Percentiles rank a stretch among this genome's conserved stretches.
Evolutionary conservation across 2,888 invertebrate species (phyloP).

Genomic region (Cataglyphis livida): DNA sequence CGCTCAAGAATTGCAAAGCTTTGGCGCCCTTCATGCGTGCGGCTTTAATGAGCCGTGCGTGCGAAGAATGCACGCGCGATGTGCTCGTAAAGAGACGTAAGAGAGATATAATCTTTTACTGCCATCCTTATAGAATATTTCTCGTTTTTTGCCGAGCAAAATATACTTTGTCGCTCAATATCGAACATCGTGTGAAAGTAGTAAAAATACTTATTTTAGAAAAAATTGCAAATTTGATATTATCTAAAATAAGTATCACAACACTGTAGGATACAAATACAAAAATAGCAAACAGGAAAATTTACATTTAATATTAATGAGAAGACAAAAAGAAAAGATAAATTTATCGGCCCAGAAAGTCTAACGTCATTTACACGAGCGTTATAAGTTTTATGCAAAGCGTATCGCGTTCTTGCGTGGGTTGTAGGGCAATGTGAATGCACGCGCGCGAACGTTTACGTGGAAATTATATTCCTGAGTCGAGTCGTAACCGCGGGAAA

Average conservation of each 20-base stretch:
- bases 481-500: conserved; percentile 30
- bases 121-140: conserved; percentile 11
- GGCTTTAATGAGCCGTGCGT: conserved; percentile 64
- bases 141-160: conserved; percentile 34
- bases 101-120: conserved; percentile 24
- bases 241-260: not conserved
- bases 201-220: not conserved
- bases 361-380: not conserved
- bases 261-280: not conserved
- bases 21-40: conserved; percentile 39
- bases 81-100: conserved; percentile 29
- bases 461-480: conserved; percentile 39
- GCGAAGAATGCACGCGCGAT: conserved; percentile 48
- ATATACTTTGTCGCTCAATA: not conserved
- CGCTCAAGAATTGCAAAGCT: conserved; percentile 30
- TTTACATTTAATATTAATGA: not conserved
- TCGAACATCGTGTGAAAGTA: not conserved
- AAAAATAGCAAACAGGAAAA: not conserved
- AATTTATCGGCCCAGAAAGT: not conserved
- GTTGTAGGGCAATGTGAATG: conserved; percentile 1
- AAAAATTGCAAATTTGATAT: not conserved
- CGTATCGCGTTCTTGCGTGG: not conserved
- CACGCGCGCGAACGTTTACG: conserved; percentile 35
- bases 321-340: not conserved
- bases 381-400: not conserved